These are phyloP conservation scores for Aradus depressus DNA, from an alignment of 2,888 invertebrate genomes.

Conservation along the genomic window DNA sequence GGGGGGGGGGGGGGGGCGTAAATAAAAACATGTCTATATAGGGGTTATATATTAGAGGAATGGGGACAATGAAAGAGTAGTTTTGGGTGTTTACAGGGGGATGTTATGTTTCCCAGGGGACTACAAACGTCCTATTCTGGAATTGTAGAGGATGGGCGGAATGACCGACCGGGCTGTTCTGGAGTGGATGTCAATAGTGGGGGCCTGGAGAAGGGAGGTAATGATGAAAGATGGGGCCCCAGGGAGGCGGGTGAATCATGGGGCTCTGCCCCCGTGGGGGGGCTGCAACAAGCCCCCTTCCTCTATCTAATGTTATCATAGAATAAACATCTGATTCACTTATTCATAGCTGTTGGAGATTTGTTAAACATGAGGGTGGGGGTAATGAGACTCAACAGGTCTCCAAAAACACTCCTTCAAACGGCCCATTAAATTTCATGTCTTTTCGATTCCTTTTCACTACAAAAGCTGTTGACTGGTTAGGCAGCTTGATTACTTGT, in stretches of 20 bases:
- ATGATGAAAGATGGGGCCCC: conserved; percentile 43
- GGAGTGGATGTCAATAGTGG: conserved; percentile 37
- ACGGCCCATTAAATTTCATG: too few relatives aligned
- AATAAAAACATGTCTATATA: too few relatives aligned
- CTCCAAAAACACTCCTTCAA: too few relatives aligned
- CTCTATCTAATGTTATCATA: conserved; percentile 25
- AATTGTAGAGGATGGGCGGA: too few relatives aligned
- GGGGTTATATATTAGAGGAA: too few relatives aligned
- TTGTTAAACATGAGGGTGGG: conserved; percentile 18
- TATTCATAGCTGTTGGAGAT: conserved; percentile 21
- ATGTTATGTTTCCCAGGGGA: conserved; percentile 11
- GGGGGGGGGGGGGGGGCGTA: background rate
- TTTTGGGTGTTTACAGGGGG: too few relatives aligned
- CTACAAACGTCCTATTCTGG: conserved; percentile 1
- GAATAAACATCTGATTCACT: conserved; percentile 26
- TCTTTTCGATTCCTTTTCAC: too few relatives aligned
- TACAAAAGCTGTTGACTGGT: too few relatives aligned
- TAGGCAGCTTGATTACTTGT: too few relatives aligned
- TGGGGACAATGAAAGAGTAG: too few relatives aligned
- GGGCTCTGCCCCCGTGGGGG: conserved; percentile 25
- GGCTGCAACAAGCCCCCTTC: background rate
- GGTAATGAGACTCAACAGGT: conserved; percentile 4
- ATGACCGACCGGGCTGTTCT: conserved; percentile 46
- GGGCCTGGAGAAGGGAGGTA: conserved; percentile 38
- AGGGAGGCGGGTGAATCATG: conserved; percentile 42